These are phyloP conservation scores for Macrostomum lignano DNA, from an alignment of 1,140 invertebrate genomes.

Conservation along the genomic window DNA sequence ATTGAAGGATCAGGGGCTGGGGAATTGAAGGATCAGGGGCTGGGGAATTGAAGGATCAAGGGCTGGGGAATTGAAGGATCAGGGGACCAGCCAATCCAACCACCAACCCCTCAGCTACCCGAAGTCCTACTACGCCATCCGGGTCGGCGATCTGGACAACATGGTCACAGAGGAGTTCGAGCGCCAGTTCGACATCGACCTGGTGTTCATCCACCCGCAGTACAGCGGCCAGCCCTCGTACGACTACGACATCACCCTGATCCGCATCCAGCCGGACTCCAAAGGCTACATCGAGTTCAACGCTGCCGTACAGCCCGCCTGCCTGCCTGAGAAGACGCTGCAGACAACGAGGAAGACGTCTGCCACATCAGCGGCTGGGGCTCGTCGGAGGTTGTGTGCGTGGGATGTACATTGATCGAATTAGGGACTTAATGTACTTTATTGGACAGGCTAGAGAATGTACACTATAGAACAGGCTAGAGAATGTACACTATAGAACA, in stretches of 20 bases:
- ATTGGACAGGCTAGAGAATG: too few species aligned
- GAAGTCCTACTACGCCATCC: slow-evolving; percentile 6
- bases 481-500: too few species aligned
- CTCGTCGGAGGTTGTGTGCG: slow-evolving; percentile 40
- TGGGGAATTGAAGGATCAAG: too few species aligned
- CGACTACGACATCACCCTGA: slow-evolving; percentile 44
- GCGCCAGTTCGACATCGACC: slow-evolving; percentile 37
- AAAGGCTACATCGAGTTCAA: slow-evolving; percentile 36
- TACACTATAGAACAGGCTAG: too few species aligned
- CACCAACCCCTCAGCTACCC: too few species aligned
- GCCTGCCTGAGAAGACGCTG: slow-evolving; percentile 34
- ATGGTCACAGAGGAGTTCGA: slow-evolving; percentile 33
- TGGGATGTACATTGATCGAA: too few species aligned
- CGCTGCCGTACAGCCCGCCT: slow-evolving; percentile 41
- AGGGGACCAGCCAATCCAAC: too few species aligned
- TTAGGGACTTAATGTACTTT: too few species aligned
- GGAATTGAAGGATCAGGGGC: too few species aligned
- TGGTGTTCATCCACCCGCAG: slow-evolving; percentile 14
- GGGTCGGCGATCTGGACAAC: slow-evolving; percentile 8
- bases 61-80: too few species aligned
- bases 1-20: too few species aligned
- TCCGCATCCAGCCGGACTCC: slow-evolving; percentile 32
- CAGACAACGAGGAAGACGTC: slow-evolving; percentile 34
- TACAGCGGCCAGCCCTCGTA: slow-evolving; percentile 28
- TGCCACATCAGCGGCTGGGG: slow-evolving; percentile 53